Conservation (phyloP, 2,888 invertebrate genomes). For the Altica lythri region DNA sequence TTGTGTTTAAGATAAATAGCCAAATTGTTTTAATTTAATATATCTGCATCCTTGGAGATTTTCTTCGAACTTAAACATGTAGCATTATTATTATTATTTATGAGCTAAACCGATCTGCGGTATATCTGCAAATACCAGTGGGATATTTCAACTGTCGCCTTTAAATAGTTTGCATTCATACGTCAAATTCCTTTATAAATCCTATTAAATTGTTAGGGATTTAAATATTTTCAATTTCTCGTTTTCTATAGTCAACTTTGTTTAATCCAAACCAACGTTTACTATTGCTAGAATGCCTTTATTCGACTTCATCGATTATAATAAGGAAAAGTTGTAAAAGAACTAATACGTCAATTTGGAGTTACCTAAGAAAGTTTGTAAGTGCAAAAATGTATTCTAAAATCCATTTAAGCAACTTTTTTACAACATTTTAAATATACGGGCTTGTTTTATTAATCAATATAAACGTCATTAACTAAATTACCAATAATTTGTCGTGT, state of each 20-base stretch:
- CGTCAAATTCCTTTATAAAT: slow-evolving; percentile 34
- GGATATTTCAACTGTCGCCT: slow-evolving; percentile 45
- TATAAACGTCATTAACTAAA: slow-evolving; percentile 3
- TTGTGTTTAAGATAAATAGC: too few relatives aligned
- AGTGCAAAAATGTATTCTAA: too few relatives aligned
- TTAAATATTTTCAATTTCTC: background rate
- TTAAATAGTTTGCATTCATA: slow-evolving; percentile 40
- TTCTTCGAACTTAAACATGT: slow-evolving; percentile 37
- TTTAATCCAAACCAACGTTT: background rate
- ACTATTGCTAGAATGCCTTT: background rate
- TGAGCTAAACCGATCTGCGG: slow-evolving; percentile 40
- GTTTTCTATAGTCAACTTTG: background rate
- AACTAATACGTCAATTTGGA: background rate
- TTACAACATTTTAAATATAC: too few relatives aligned
- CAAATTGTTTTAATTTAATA: too few relatives aligned
- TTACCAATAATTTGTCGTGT: slow-evolving; percentile 13
- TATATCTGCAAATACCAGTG: slow-evolving; percentile 42
- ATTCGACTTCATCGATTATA: background rate
- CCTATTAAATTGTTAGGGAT: slow-evolving; percentile 18
- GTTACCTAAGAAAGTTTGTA: too few relatives aligned
- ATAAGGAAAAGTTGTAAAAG: background rate
- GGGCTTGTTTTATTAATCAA: slow-evolving; percentile 9
- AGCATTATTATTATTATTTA: slow-evolving; percentile 47
- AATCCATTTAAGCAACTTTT: too few relatives aligned
- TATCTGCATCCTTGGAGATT: slow-evolving; percentile 37